Evolutionary conservation across 2,113 vertebrate species (phyloP), one percentile per base, ranked within the genome.

Genomic region (Gnathonemus echidnorhynchus): DNA sequence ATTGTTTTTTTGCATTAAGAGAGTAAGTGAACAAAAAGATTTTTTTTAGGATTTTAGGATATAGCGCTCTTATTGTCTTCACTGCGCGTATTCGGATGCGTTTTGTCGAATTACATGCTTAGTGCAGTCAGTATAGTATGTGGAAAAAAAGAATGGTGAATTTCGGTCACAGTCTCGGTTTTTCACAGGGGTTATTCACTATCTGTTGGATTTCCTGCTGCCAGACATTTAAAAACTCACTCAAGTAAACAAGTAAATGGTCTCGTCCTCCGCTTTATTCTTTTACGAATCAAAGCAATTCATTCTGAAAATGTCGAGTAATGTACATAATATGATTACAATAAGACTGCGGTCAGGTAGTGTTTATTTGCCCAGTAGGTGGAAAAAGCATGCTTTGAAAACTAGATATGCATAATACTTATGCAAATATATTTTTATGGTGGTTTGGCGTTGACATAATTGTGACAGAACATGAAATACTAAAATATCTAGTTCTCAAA

Each of bases 171-270:
- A 49, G 13, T 84, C 50, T 10, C 1, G 46, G 35, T 74, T 74
- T 66, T 74, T 88, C 91, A 89, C 83, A 48, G 89, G 50, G 87
- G 90, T 89, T 90, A 62, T 91, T 86, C 19, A 83, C 77, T 85
- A 53, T 87, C 21, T 49, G 86, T 31, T 87, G 86, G 49, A 31
- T 52, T 49, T 52, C 85, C n/a, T 87, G 85, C 48, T 49, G 46
- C 35, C 85, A 46, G 46, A 53, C 86, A 53, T 87, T 52, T 53
- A 53, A 53, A 87, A 87, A 87, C 49, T 87, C 48, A 86, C 48
- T 50, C 86, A 87, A 53, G 86, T 87, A 53, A 87, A 87, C 86
- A 87, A 48, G 19, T 87, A 35, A 53, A 87, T 48, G 86, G 86
- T 53, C 27, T 31, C 31, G 50, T 53, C 50, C 15, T 35, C 49